These are phyloP conservation scores for Telmatherina bonti DNA, from an alignment of 2,797 vertebrate species.

Conservation along the genomic window DNA sequence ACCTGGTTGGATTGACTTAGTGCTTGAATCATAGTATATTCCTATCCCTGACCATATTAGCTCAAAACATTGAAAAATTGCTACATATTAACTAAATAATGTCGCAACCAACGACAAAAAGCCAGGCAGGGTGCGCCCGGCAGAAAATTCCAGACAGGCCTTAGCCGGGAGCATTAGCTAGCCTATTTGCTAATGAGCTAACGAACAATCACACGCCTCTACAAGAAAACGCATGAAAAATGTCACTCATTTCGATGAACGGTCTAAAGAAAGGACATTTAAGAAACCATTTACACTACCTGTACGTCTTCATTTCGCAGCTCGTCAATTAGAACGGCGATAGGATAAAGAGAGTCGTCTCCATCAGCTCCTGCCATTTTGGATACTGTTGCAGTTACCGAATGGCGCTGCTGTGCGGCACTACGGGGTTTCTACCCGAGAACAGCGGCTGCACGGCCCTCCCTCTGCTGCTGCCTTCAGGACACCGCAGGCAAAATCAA, in stretches of 20 bases:
- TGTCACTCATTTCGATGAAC: accelerated
- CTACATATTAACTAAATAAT: accelerated
- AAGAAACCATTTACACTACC: slow-evolving; percentile 59
- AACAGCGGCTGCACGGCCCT: slow-evolving; percentile 57
- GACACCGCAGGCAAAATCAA: background rate
- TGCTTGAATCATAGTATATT: accelerated
- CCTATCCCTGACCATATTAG: accelerated
- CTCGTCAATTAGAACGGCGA: slow-evolving; percentile 90
- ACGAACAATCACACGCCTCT: background rate
- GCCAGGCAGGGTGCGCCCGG: slow-evolving; percentile 58
- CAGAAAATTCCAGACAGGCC: slow-evolving; percentile 47
- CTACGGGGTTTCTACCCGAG: slow-evolving; percentile 81
- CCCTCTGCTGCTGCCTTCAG: slow-evolving; percentile 45
- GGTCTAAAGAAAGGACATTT: background rate
- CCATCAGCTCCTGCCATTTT: slow-evolving; percentile 91
- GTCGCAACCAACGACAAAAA: background rate
- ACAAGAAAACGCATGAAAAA: background rate
- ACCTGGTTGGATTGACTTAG: background rate
- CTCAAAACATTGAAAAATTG: accelerated
- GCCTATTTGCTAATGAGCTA: slow-evolving; percentile 36
- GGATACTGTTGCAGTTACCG: slow-evolving; percentile 65
- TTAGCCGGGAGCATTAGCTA: slow-evolving; percentile 30
- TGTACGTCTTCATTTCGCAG: slow-evolving; percentile 90
- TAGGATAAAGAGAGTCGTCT: slow-evolving; percentile 90
- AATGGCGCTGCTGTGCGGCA: slow-evolving; percentile 74